Percentiles rank a stretch among this genome's conserved stretches.
These are phyloP conservation scores for Drosophila atroscutellata DNA, from an alignment of 2,888 invertebrate genomes.

Conservation along the genomic window DNA sequence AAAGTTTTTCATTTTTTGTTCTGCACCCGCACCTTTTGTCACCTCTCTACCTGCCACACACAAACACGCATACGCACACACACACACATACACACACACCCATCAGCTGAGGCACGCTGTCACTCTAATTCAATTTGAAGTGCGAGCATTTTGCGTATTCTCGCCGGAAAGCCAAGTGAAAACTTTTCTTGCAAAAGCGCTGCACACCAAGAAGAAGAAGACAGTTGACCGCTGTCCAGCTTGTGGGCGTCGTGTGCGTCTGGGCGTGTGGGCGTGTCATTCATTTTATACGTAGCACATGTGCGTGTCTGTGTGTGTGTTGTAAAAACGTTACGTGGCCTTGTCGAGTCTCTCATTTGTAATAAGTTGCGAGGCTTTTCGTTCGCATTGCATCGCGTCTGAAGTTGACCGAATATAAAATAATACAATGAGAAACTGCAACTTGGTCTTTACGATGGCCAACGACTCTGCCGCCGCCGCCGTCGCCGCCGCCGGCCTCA, in stretches of 20 bases:
- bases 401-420: slow-evolving; percentile 27
- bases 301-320: slow-evolving; percentile 22
- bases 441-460: slow-evolving; percentile 19
- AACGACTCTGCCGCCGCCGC: slow-evolving; percentile 4
- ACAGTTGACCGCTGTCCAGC: slow-evolving; percentile 32
- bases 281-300: slow-evolving; percentile 6
- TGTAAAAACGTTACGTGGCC: slow-evolving; percentile 25
- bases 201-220: neutral
- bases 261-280: slow-evolving; percentile 38
- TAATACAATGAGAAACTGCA: slow-evolving; percentile 26
- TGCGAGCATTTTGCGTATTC: slow-evolving; percentile 49
- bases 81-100: neutral
- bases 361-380: slow-evolving; percentile 65
- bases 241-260: slow-evolving; percentile 35
- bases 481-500: slow-evolving; percentile 29
- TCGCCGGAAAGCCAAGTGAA: slow-evolving; percentile 24
- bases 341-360: slow-evolving; percentile 65
- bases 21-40: slow-evolving; percentile 36
- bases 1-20: slow-evolving; percentile 15
- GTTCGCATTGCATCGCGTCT: slow-evolving; percentile 41
- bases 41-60: slow-evolving; percentile 2
- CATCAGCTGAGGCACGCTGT: slow-evolving; percentile 1
- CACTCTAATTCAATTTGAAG: slow-evolving; percentile 64
- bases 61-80: no score
- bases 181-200: slow-evolving; percentile 38